Evolutionary conservation across 2,888 invertebrate genomes (phyloP).

Genomic region (Omphaloscelis lunosa): DNA sequence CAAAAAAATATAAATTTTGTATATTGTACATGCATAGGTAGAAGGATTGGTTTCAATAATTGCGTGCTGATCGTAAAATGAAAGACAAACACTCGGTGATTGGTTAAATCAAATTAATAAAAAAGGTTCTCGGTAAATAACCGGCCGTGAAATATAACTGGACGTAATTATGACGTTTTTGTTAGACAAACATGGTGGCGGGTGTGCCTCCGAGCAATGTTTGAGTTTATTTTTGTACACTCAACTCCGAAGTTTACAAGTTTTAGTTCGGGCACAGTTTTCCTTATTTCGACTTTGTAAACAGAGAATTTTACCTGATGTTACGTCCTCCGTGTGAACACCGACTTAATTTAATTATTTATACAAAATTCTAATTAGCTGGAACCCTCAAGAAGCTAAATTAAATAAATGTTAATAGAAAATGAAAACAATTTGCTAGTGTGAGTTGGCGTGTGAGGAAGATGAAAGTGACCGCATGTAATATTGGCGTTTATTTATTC

Average conservation of each 20-base stretch:
- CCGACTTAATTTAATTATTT: not conserved
- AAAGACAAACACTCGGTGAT: conserved; percentile 49
- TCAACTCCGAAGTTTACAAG: conserved; percentile 13
- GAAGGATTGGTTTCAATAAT: conserved; percentile 11
- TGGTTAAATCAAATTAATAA: conserved; percentile 50
- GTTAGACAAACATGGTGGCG: conserved; percentile 11
- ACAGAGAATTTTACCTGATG: conserved; percentile 3
- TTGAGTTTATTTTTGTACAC: conserved; percentile 6
- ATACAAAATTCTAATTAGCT: not conserved
- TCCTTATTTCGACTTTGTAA: conserved; percentile 1
- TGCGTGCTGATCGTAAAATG: conserved; percentile 36
- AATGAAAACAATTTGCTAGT: conserved; percentile 31
- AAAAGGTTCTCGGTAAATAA: conserved; percentile 25
- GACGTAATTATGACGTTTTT: conserved; percentile 34
- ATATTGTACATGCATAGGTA: not conserved
- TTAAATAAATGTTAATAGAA: conserved; percentile 23
- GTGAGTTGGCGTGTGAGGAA: conserved; percentile 10
- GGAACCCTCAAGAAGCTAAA: not conserved
- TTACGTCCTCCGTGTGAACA: not conserved
- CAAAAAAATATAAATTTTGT: too few species aligned
- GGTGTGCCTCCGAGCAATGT: not conserved
- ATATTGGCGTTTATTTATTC: conserved; percentile 22
- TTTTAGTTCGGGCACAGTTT: conserved; percentile 15
- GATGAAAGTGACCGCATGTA: conserved; percentile 39
- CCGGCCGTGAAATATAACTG: conserved; percentile 6